Conservation (phyloP, 2,797 vertebrate species). For the Pelobates cultripes region DNA sequence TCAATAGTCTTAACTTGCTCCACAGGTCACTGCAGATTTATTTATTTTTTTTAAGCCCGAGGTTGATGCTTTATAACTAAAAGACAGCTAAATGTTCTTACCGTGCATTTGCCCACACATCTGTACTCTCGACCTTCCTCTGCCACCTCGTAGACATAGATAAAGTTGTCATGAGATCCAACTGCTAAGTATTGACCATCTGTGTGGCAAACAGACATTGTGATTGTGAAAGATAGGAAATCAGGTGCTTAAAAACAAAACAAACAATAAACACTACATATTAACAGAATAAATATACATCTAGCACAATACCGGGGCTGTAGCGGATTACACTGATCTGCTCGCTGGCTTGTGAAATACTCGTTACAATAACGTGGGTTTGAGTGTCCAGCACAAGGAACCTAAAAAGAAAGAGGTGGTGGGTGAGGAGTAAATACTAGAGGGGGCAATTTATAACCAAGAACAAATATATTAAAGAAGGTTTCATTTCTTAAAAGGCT, state of each 20-base stretch:
- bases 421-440: neutral
- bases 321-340: slow-evolving; percentile 87
- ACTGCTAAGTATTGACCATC: slow-evolving; percentile 89
- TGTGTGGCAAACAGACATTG: slow-evolving; percentile 58
- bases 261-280: neutral
- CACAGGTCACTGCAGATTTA: too few relatives aligned
- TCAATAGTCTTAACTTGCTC: too few relatives aligned
- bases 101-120: slow-evolving; percentile 86
- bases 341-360: slow-evolving; percentile 88
- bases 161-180: slow-evolving; percentile 90
- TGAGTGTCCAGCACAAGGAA: slow-evolving; percentile 90
- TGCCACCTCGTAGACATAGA: slow-evolving; percentile 88
- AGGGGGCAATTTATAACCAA: too few relatives aligned
- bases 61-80: too few relatives aligned
- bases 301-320: slow-evolving; percentile 79
- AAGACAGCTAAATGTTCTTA: slow-evolving; percentile 57
- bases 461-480: too few relatives aligned
- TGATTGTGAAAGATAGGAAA: slow-evolving; percentile 12
- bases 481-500: too few relatives aligned
- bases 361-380: slow-evolving; percentile 83
- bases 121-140: slow-evolving; percentile 87
- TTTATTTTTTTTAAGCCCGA: too few relatives aligned
- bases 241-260: neutral
- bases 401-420: slow-evolving; percentile 65
- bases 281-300: too few relatives aligned